Evolutionary conservation across 2,113 vertebrate genomes (phyloP).

Genomic region (Spheniscus mendiculus): DNA sequence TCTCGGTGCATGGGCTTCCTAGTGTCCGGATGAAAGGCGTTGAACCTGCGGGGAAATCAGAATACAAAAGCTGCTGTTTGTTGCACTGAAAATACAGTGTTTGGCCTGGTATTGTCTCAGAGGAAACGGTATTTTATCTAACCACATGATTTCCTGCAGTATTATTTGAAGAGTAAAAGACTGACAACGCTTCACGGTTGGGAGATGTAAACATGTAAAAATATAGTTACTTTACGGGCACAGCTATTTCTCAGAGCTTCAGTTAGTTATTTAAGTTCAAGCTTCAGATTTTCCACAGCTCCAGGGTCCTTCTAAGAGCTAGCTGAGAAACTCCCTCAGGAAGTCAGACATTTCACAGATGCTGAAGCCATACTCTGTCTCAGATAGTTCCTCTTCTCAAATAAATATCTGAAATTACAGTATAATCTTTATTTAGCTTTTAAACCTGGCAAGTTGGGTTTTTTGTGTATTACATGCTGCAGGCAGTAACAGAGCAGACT

Average conservation of each 20-base stretch:
- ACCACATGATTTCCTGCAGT: not conserved
- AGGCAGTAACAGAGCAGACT: not conserved
- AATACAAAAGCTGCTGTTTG: not conserved
- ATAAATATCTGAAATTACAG: not conserved
- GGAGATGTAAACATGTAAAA: not conserved
- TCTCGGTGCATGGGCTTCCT: slow-evolving; percentile 93
- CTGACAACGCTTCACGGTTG: accelerated
- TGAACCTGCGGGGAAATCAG: slow-evolving; percentile 81
- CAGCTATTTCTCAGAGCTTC: not conserved
- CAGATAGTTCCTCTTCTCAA: not conserved
- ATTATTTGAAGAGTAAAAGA: not conserved
- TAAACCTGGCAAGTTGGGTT: not conserved
- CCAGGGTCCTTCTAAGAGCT: not conserved
- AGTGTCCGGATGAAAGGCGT: slow-evolving; percentile 86
- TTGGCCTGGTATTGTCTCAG: not conserved
- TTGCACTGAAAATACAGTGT: not conserved
- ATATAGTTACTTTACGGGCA: not conserved
- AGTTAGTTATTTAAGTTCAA: not conserved
- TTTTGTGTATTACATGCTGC: not conserved
- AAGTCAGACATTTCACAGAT: not conserved
- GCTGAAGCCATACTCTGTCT: not conserved
- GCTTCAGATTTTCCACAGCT: not conserved
- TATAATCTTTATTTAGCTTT: not conserved
- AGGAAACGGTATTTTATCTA: not conserved
- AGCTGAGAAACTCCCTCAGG: not conserved